A percentile compares a stretch with the other conserved stretches of the same genome.
These are phyloP conservation scores for Eupithecia subfuscata DNA, from an alignment of 2,888 invertebrate genomes.

Conservation along the genomic window DNA sequence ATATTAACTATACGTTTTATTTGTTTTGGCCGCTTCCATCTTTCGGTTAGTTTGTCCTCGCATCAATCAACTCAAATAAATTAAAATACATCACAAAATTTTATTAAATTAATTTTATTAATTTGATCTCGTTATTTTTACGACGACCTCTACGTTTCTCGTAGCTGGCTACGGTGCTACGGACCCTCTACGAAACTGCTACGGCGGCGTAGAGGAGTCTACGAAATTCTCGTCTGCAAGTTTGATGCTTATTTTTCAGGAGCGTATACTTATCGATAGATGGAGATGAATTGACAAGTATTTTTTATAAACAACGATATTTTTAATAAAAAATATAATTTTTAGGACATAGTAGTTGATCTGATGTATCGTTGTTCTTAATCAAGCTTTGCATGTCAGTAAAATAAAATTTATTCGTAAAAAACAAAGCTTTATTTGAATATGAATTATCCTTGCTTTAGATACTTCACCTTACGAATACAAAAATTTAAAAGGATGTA, in stretches of 20 bases:
- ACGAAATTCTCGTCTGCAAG: background rate
- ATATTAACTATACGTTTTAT: conserved; percentile 39
- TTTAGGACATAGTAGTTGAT: too few relatives aligned
- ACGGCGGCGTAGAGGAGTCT: conserved; percentile 10
- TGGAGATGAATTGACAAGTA: too few relatives aligned
- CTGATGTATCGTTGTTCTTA: too few relatives aligned
- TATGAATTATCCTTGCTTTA: background rate
- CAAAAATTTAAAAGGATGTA: conserved; percentile 10
- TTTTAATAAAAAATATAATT: too few relatives aligned
- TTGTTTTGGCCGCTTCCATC: conserved; percentile 42
- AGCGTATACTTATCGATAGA: too few relatives aligned
- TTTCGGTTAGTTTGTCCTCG: conserved; percentile 6
- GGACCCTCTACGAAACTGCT: background rate
- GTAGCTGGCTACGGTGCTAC: background rate
- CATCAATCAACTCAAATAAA: background rate
- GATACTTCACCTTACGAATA: background rate
- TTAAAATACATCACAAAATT: background rate
- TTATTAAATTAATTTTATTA: background rate
- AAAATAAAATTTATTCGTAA: background rate
- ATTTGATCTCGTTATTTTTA: background rate
- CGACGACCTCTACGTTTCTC: background rate
- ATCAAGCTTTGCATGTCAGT: background rate
- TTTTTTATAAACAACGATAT: too few relatives aligned
- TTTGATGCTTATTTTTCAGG: too few relatives aligned
- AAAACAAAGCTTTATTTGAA: background rate